A percentile compares a stretch with the other conserved stretches of the same genome.
Evolutionary conservation across 1,140 invertebrate genomes (phyloP).

Genomic region (Drosophila micromelanica): DNA sequence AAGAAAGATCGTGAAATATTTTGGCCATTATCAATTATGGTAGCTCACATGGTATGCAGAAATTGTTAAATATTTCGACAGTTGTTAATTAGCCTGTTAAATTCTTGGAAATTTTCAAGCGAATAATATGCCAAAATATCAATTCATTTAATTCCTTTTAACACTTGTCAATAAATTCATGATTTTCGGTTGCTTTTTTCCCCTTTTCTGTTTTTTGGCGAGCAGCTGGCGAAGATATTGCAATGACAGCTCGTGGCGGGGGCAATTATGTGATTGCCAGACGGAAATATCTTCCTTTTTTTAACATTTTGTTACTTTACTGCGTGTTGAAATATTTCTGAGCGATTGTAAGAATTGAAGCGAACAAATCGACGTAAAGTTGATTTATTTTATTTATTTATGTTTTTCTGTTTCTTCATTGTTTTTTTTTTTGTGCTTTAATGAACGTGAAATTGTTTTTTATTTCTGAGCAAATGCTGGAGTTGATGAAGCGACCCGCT

Average conservation of each 20-base stretch:
- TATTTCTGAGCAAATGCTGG: constrained; percentile 61
- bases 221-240: neutral
- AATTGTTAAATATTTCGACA: constrained; percentile 5
- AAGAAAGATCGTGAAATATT: neutral
- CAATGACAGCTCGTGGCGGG: constrained; percentile 2
- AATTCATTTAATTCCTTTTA: constrained; percentile 37
- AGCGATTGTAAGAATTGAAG: constrained; percentile 1
- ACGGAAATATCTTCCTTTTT: constrained; percentile 2
- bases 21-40: too few species aligned
- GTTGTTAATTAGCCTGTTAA: constrained; percentile 14
- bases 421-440: constrained; percentile 21
- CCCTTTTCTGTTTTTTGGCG: neutral
- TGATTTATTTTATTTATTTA: neutral
- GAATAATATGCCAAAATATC: constrained; percentile 7
- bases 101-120: neutral
- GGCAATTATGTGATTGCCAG: constrained; percentile 54
- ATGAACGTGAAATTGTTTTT: constrained; percentile 77
- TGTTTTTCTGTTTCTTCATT: constrained; percentile 5
- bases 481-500: constrained; percentile 38
- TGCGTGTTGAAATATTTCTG: constrained; percentile 34
- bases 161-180: constrained; percentile 60
- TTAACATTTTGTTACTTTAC: constrained; percentile 3
- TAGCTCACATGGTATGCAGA: neutral
- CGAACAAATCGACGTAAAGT: constrained; percentile 13
- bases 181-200: constrained; percentile 1